Conservation (phyloP, 1,140 invertebrate genomes). For the Bacillus rossius region DNA sequence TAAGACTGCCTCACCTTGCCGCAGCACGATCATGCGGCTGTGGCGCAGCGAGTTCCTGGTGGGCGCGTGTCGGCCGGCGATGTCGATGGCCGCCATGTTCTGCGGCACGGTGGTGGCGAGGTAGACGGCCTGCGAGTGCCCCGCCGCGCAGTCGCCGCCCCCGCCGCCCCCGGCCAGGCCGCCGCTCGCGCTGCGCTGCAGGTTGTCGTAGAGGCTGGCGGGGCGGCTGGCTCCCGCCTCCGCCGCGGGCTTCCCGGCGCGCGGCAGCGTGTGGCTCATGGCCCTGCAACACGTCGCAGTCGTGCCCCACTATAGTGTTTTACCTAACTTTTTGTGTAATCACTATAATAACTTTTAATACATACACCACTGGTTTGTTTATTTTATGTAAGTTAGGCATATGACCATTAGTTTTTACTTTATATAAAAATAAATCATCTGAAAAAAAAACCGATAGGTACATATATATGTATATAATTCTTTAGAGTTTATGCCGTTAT, state of each 20-base stretch:
- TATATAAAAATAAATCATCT: too few relatives aligned
- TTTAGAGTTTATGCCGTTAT: too few relatives aligned
- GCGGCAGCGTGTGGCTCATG: conserved; percentile 5
- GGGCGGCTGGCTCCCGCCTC: conserved; percentile 35
- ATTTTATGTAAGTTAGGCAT: too few relatives aligned
- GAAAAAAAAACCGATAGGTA: too few relatives aligned
- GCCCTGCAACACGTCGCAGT: too few relatives aligned
- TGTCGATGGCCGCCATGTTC: conserved; percentile 54
- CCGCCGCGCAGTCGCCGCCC: conserved; percentile 39
- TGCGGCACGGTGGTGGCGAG: conserved; percentile 63
- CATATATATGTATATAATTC: too few relatives aligned
- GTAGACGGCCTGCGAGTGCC: conserved; percentile 48
- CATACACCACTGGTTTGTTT: too few relatives aligned
- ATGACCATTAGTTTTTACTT: too few relatives aligned
- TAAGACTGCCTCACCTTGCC: conserved; percentile 21
- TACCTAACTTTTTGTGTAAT: too few relatives aligned
- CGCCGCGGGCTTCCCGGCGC: neutral
- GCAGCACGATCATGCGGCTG: conserved; percentile 63
- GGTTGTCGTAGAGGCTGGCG: conserved; percentile 44
- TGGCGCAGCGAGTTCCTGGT: conserved; percentile 64
- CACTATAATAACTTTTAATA: too few relatives aligned
- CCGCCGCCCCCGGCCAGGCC: conserved; percentile 34
- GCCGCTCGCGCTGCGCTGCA: conserved; percentile 37
- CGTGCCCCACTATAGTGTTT: too few relatives aligned
- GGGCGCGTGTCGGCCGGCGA: conserved; percentile 58